A percentile compares a stretch with the other conserved stretches of the same genome.
Conservation (phyloP, 2,797 vertebrate genomes). For the Pseudochromis fuscus region DNA sequence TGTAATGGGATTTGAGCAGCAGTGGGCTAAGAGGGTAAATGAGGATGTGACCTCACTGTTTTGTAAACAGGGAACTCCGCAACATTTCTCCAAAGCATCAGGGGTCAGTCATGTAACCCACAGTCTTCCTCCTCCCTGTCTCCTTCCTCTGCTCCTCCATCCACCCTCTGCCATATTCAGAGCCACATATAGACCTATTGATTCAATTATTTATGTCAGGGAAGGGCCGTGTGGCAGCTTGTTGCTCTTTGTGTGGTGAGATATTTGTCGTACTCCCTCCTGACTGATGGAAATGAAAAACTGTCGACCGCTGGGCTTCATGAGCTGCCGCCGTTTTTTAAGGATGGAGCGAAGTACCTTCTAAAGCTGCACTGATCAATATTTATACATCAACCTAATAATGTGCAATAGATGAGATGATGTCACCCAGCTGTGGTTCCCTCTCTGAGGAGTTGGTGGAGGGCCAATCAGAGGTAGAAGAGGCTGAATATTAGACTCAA, state of each 20-base stretch:
- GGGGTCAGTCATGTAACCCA: conserved; percentile 47
- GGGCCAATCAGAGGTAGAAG: not conserved
- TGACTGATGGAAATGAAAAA: conserved; percentile 28
- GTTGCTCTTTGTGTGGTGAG: conserved; percentile 40
- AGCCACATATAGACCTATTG: conserved; percentile 63
- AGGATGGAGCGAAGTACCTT: not conserved
- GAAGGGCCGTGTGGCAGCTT: conserved; percentile 57
- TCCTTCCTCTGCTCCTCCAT: conserved; percentile 44
- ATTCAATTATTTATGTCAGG: conserved; percentile 80
- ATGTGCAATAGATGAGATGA: not conserved
- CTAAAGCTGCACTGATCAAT: not conserved
- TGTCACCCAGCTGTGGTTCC: too few species aligned
- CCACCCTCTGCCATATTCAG: conserved; percentile 52
- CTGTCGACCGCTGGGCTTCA: not conserved
- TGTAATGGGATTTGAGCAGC: too few species aligned
- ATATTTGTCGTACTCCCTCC: not conserved
- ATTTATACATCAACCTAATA: not conserved
- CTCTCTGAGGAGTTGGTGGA: not conserved
- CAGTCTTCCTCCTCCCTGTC: conserved; percentile 8
- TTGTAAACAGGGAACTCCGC: conserved; percentile 3
- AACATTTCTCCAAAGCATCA: conserved; percentile 13
- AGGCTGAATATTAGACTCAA: not conserved
- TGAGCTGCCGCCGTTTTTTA: not conserved
- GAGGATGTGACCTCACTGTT: not conserved
- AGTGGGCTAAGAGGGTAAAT: not conserved